Percentiles rank a stretch among this genome's conserved stretches.
These are phyloP conservation scores for Athene cunicularia DNA, from an alignment of 2,113 vertebrate genomes.

Conservation along the genomic window DNA sequence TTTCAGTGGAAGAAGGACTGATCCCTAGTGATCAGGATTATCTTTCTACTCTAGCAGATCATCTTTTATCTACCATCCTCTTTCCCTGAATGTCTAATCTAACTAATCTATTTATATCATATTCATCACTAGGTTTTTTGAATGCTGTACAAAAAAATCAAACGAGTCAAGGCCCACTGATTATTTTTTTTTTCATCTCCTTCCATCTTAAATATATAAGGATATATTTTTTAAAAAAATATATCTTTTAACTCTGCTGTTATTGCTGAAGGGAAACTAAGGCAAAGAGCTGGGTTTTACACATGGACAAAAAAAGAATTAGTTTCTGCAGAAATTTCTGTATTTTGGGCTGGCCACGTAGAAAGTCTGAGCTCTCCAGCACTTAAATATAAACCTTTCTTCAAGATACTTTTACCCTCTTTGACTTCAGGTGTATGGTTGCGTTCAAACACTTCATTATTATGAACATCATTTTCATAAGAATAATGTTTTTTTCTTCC, in stretches of 20 bases:
- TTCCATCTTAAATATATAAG: not conserved
- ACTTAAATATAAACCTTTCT: not conserved
- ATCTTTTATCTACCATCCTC: not conserved
- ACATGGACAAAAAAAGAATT: not conserved
- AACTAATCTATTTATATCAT: not conserved
- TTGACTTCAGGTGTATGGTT: not conserved
- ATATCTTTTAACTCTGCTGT: not conserved
- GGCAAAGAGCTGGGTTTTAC: not conserved
- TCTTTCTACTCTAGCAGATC: not conserved
- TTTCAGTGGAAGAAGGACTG: not conserved
- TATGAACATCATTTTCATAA: not conserved
- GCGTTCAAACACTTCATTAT: not conserved
- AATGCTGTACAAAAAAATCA: not conserved
- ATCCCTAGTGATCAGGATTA: not conserved
- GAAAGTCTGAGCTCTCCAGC: not conserved
- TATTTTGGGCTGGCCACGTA: not conserved
- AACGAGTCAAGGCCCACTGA: not conserved
- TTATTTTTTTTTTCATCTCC: not conserved
- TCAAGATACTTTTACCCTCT: not conserved
- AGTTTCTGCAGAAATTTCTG: not conserved
- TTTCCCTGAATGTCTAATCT: not conserved
- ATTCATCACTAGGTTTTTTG: not conserved
- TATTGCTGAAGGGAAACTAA: not conserved
- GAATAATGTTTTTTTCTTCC: not conserved
- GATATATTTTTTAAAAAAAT: no score